Base-by-base conservation (phyloP, 2,888 invertebrate species). In the Nymphalis c-album region DNA sequence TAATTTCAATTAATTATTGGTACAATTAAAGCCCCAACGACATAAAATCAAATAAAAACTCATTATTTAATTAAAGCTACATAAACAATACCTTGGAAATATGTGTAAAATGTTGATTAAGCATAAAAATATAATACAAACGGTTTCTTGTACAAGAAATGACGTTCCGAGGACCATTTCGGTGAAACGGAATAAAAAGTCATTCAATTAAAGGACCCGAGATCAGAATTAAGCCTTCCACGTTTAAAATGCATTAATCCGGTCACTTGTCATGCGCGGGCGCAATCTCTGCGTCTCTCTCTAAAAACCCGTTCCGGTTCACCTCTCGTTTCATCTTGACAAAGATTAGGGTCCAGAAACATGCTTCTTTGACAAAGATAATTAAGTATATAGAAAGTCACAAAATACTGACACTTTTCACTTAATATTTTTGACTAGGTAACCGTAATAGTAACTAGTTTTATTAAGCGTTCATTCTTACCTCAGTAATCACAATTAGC, bases 161-260 rank as follows among this genome's bases (percentile, higher is more conserved):
- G 67, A 69, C 62, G 55, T 71, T 74, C 70, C 73, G 67, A 68
- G 70, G 61, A 69, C 70, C 70, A 71, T 71, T 74, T 73, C 71
- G 69, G 70, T 80, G 81, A 82, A 82, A 74, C 74, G 75, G 81
- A 81, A 83, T 82, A 80, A 79, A 81, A 81, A 80, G 76, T 76
- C 82, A 83, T 86, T 88, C 88, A 89, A 91, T 91, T 91, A 90
- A 89, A 84, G 83, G 79, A 79, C 78, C 83, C 78, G 80, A 85
- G 81, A 86, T 85, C 87, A 86, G 86, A 91, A 92, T 91, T 91
- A 90, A 91, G 91, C 91, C 89, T 88, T 91, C 90, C 87, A 86
- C 89, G 87, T 91, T 92, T 90, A 90, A 91, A 91, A 90, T 90
- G 87, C 90, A 90, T 91, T 91, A 91, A 91, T 91, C 90, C 89